phyloP scores from a whole-genome alignment of 2,797 vertebrate genomes.

The Lemur catta region DNA sequence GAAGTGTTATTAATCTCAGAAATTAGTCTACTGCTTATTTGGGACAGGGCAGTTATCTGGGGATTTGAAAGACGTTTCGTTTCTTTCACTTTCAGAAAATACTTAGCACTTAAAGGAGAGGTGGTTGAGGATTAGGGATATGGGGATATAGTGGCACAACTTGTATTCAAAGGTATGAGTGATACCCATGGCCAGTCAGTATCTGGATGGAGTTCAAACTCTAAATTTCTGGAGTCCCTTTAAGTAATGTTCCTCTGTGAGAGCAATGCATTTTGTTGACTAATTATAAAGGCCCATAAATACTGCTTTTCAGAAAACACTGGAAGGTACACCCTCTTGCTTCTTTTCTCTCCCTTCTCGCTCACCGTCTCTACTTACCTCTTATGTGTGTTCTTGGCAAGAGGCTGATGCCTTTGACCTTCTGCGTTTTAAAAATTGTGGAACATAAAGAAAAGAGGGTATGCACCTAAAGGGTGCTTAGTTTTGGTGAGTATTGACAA shows the following conservation, averaged over 20 bases:
- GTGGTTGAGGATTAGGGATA: background rate
- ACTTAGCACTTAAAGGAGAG: background rate
- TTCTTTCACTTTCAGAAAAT: constrained; percentile 18
- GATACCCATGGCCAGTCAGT: background rate
- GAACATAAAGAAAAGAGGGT: background rate
- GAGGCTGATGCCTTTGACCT: background rate
- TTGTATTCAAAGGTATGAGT: background rate
- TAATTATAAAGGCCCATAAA: background rate
- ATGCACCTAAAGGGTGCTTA: background rate
- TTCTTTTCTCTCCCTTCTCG: background rate
- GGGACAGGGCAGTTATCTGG: background rate
- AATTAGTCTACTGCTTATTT: background rate
- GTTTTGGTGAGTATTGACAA: background rate
- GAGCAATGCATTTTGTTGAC: background rate
- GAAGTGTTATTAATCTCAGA: background rate
- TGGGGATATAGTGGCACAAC: background rate
- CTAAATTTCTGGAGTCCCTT: background rate
- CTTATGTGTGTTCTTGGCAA: background rate
- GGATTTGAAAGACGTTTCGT: background rate
- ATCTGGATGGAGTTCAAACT: background rate
- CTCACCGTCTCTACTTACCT: background rate
- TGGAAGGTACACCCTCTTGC: background rate
- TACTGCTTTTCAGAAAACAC: background rate
- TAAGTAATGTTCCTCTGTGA: background rate
- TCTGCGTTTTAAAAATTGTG: background rate